Conservation (phyloP, 2,888 invertebrate genomes). For the Boloria selene region DNA sequence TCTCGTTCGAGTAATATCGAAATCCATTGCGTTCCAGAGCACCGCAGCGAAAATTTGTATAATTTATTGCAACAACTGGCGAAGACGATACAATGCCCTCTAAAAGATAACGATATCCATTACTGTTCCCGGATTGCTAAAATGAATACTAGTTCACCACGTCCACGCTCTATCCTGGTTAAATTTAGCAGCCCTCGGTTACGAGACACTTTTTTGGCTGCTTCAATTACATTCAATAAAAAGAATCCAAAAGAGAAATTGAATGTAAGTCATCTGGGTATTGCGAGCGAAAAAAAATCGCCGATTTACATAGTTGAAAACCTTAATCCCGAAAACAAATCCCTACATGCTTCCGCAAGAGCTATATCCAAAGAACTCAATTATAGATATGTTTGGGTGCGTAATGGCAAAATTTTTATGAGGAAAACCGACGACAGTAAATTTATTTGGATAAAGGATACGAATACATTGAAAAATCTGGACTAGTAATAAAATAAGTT, state of each 20-base stretch:
- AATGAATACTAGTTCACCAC: conserved; percentile 30
- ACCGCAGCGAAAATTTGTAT: conserved; percentile 33
- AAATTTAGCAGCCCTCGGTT: conserved; percentile 37
- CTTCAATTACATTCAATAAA: conserved; percentile 36
- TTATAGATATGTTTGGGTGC: conserved; percentile 45
- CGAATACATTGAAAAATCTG: too few relatives aligned
- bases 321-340: conserved; percentile 40
- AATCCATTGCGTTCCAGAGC: conserved; percentile 42
- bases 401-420: conserved; percentile 38
- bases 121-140: conserved; percentile 41
- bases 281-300: conserved; percentile 29
- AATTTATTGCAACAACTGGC: conserved; percentile 1
- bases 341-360: conserved; percentile 44
- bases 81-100: conserved; percentile 25
- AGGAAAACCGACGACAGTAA: conserved; percentile 32
- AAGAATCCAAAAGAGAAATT: conserved; percentile 32
- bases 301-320: conserved; percentile 43
- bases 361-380: conserved; percentile 38
- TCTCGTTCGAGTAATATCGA: conserved; percentile 39
- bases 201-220: conserved; percentile 38
- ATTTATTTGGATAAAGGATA: conserved; percentile 28
- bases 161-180: conserved; percentile 38
- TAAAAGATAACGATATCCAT: conserved; percentile 23
- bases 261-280: conserved; percentile 38
- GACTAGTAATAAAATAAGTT: too few relatives aligned